Evolutionary conservation across 2,888 invertebrate genomes (phyloP), one percentile per base, ranked within the genome.

Genomic region (Sepiola atlantica): DNA sequence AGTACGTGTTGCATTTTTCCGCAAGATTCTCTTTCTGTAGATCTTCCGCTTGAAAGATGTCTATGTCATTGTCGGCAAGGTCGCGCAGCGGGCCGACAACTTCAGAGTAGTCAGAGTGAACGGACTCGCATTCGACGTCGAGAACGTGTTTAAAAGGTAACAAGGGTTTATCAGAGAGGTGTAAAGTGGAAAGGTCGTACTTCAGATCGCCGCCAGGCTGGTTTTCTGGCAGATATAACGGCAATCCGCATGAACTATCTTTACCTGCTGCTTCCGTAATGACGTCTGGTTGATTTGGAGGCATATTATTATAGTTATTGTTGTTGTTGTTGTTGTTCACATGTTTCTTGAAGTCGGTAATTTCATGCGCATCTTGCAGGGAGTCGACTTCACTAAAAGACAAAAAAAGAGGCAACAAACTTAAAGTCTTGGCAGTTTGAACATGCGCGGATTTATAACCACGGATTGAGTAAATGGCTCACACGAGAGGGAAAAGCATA

Each of bases 21-120:
- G 35, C 12, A 55, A 91, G 28, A 57, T 61, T 94, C 28, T 93
- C 94, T 24, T 94, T 94, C 28, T 94, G 95, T 14, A 96, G 94
- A 61, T 95, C 95, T 35, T 96, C 95, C 55, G 94, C 95, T 94
- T 95, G 94, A 55, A 96, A 93, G 61, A 95, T 95, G 55, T 95
- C 93, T 20, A 96, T 94, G 61, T 96, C 96, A 32, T 95, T 94
- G 91, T 96, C 96, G 20, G 95, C 95, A 32, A 96, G 95, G 77
- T 96, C 96, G 94, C 95, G 95, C 24, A 96, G 94, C 20, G 96
- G 96, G 12, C 96, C 96, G 18, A 95, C 96, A 93, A 96, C 95
- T 94, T 97, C 97, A 0, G 97, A 97, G 94, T 96, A 96, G 94
- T 97, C 97, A 10, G 97, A 97, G 16, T 96, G 95, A 35, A 96